Conservation (phyloP, 2,113 vertebrate genomes). For the Thinocorus orbignyianus region DNA sequence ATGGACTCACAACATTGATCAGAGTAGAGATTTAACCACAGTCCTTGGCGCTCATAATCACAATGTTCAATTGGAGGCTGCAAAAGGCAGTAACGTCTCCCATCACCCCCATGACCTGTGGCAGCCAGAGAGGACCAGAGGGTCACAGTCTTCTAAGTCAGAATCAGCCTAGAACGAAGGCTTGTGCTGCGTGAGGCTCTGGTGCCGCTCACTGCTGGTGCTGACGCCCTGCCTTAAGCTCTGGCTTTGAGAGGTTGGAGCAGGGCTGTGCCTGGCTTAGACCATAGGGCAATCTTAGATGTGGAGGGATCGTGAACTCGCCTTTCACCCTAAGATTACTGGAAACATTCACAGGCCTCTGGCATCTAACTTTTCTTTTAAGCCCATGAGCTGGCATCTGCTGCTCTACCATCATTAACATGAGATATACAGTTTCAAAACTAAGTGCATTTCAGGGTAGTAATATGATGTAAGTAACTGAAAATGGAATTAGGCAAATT, state of each 20-base stretch:
- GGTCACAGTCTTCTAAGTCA: neutral
- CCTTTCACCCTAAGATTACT: neutral
- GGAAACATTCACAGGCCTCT: neutral
- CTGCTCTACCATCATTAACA: neutral
- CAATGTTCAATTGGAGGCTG: neutral
- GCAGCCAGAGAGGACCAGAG: neutral
- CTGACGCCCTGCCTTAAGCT: neutral
- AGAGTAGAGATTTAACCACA: conserved; percentile 39
- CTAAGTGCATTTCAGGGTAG: neutral
- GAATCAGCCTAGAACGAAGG: neutral
- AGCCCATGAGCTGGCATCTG: neutral
- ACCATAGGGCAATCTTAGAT: fast-evolving
- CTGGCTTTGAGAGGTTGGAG: neutral
- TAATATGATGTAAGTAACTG: neutral
- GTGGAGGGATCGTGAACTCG: neutral
- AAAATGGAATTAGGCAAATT: neutral
- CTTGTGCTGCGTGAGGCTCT: neutral
- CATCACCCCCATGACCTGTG: neutral
- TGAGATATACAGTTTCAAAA: conserved; percentile 11
- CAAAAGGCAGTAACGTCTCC: neutral
- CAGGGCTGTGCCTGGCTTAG: neutral
- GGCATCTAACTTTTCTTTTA: neutral
- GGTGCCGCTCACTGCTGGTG: neutral
- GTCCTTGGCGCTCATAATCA: neutral
- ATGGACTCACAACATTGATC: conserved; percentile 25